These are phyloP conservation scores for Thecophora atra DNA, from an alignment of 2,888 invertebrate genomes.

Conservation along the genomic window DNA sequence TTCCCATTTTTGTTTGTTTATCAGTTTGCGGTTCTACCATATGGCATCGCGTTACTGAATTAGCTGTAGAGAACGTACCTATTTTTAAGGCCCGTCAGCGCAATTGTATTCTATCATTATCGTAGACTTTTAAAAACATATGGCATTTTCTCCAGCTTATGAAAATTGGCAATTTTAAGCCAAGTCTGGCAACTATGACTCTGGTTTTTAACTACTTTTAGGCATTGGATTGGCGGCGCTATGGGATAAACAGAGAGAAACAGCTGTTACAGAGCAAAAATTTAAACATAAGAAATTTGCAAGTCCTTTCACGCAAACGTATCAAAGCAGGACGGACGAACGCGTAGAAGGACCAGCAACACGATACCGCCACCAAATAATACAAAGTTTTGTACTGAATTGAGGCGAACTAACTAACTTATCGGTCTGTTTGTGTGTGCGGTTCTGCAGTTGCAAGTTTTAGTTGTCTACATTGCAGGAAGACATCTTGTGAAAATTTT, in stretches of 20 bases:
- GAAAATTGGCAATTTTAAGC: no score
- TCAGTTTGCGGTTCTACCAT: no score
- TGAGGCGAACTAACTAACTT: constrained; percentile 12
- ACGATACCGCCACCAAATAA: constrained; percentile 16
- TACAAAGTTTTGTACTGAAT: constrained; percentile 17
- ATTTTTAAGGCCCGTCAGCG: no score
- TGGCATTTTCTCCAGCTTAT: no score
- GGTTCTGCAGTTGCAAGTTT: constrained; percentile 28
- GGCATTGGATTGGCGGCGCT: constrained; percentile 9
- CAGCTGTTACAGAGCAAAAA: constrained; percentile 21
- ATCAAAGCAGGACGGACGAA: constrained; percentile 18
- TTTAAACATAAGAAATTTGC: constrained; percentile 4
- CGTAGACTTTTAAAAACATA: no score
- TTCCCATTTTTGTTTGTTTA: no score
- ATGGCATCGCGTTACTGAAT: no score
- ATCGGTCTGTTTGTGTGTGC: constrained; percentile 18
- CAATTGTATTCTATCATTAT: no score
- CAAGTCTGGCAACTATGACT: no score
- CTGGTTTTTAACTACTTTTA: not conserved
- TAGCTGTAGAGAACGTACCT: no score
- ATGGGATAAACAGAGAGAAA: constrained; percentile 28
- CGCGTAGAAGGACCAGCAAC: constrained; percentile 18
- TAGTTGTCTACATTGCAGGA: constrained; percentile 37
- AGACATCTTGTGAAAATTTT: constrained; percentile 39
- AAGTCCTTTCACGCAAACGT: constrained; percentile 11